Evolutionary conservation across 1,140 invertebrate genomes (phyloP), one percentile per base, ranked within the genome.

Genomic region (Maconellicoccus hirsutus): DNA sequence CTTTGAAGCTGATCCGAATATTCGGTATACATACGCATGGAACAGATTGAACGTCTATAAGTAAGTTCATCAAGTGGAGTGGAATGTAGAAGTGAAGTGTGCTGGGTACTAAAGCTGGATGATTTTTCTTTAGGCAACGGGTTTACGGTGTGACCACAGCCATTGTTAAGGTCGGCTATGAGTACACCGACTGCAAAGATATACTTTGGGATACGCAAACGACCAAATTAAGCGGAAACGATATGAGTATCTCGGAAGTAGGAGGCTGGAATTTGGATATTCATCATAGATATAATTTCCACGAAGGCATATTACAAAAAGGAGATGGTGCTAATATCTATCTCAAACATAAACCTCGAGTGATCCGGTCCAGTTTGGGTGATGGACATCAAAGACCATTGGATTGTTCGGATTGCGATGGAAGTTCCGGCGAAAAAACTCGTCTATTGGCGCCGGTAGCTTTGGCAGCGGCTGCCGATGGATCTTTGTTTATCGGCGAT

Each of bases 211-310:
- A 96, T 78, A 90, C 93, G 1, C 92, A 96, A 78, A 96, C 92
- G 2, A 96, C 93, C 0, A 96, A 95, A 77, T 79, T 98, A 33
- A 94, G 92, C 75, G 96, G 95, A 1, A 93, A 96, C 77, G 94
- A 98, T 78, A 93, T 98, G 88, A 92, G 91, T 70, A 96, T 97
- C 38, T 95, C 94, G 0, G 93, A 96, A 78, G 89, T 98, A 22
- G 94, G 94, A 1, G 93, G 93, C 7, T 98, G 96, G 96, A 97
- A 97, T 80, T 79, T 98, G 70, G 93, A 98, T 77, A 94, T 98
- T 75, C 96, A 98, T 81, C 96, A 98, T 77, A 84, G 94, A 74
- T 97, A 98, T 79, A 98, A 98, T 78, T 96, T 96, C 85, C 93
- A 96, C 78, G 94, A 97, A 83, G 95, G 92, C 89, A 97, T 98